Conservation (phyloP, 1,140 invertebrate genomes). For the Stegodyphus dumicola region DNA sequence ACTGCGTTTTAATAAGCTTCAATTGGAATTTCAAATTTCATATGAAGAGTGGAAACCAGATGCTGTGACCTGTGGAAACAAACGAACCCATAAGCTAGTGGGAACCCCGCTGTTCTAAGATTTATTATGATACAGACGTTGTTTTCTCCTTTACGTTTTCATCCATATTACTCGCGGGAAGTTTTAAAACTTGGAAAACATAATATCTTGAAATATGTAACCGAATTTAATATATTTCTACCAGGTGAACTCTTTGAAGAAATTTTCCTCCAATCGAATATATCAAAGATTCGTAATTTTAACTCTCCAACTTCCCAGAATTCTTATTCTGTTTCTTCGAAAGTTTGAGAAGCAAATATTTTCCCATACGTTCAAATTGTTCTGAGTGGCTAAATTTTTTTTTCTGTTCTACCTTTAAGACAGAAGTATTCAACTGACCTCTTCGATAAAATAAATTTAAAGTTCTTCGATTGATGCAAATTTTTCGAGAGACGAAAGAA, state of each 20-base stretch:
- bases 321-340: not conserved
- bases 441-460: slow-evolving; percentile 44
- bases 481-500: slow-evolving; percentile 12
- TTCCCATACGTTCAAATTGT: slow-evolving; percentile 30
- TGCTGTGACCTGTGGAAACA: no score
- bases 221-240: slow-evolving; percentile 22
- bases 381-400: not conserved
- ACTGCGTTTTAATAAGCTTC: no score
- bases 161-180: no score
- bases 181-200: no score
- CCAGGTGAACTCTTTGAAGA: no score
- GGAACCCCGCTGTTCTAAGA: no score
- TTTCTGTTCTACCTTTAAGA: not conserved
- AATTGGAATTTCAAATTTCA: no score
- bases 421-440: slow-evolving; percentile 20
- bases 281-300: slow-evolving; percentile 18
- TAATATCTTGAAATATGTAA: not conserved
- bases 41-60: no score
- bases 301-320: not conserved
- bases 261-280: slow-evolving; percentile 11
- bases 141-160: no score
- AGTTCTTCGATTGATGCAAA: slow-evolving; percentile 33
- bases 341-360: slow-evolving; percentile 39
- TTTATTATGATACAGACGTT: no score
- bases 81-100: no score